Base-by-base conservation (phyloP, 1,140 invertebrate species). In the Laupala kohalensis region DNA sequence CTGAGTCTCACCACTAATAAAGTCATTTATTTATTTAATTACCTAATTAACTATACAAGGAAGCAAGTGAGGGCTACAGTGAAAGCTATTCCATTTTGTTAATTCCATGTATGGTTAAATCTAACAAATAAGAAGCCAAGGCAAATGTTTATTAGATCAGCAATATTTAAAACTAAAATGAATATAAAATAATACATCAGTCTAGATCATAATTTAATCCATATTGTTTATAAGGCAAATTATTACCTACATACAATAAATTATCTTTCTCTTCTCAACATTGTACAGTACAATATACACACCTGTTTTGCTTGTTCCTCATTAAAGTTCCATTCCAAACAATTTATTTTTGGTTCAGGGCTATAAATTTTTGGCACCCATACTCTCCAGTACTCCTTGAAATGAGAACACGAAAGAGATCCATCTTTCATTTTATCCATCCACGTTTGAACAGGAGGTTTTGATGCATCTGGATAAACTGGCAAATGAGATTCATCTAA, bases 291-390 rank as follows among this genome's bases (percentile, higher is more conserved):
- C 9, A 19, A 53, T 9, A 53, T 53, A 53, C 37, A 13, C 9
- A 53, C 37, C 37, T 53, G 37, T 53, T 84, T 78, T 0, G 87
- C 88, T 72, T 86, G 76, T 26, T 89, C 85, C 73, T 94, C 91
- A 76, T 93, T 88, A 77, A 89, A 89, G 37, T 81, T 82, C 85
- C 87, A 88, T 75, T 89, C 88, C 9, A 90, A 75, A 78, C 88
- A 90, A 75, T 85, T 88, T 71, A 86, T 84, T 75, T 89, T 88
- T 2, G 84, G 80, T 74, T 86, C 83, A 15, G 88, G 89, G 76
- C 86, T 87, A 76, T 90, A 92, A 73, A 92, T 87, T 76, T 85
- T 83, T 4, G 90, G 90, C 19, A 92, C 90, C 78, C 86, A 88
- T 23, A 86, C 78, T 37, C 85, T 78, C 90, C 90, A 92, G 75